These are phyloP conservation scores for Pemphredon lugubris DNA, from an alignment of 2,888 invertebrate species.

Conservation along the genomic window DNA sequence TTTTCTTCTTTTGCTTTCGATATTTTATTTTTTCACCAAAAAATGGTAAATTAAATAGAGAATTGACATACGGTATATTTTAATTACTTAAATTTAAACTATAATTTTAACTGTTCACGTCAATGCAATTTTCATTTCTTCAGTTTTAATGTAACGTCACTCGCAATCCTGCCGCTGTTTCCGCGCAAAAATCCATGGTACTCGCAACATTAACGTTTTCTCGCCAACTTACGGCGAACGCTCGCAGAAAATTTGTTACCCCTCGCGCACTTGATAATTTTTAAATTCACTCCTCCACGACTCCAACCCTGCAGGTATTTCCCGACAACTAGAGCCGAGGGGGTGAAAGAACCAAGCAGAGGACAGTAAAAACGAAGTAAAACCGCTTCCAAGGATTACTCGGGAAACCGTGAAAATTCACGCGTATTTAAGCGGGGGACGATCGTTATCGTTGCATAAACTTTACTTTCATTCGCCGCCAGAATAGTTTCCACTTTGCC, in stretches of 20 bases:
- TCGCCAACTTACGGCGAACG: constrained; percentile 15
- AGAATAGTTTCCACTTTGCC: constrained; percentile 25
- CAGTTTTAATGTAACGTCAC: no score
- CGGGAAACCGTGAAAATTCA: constrained; percentile 51
- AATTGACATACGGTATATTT: no score
- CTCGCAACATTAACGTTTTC: constrained; percentile 37
- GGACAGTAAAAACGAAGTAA: constrained; percentile 58
- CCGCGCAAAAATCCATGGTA: no score
- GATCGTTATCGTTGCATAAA: constrained; percentile 54
- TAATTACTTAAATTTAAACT: no score
- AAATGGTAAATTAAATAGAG: no score
- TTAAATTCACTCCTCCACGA: constrained; percentile 44
- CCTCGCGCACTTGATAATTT: constrained; percentile 52
- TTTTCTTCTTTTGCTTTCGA: no score
- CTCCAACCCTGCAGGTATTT: constrained; percentile 41
- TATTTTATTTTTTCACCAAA: no score
- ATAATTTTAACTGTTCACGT: no score
- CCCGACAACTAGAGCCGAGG: constrained; percentile 46
- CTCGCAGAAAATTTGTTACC: constrained; percentile 11
- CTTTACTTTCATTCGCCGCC: constrained; percentile 50
- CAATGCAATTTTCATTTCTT: no score
- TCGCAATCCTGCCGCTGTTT: no score
- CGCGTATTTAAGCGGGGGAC: constrained; percentile 50
- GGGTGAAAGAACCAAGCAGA: constrained; percentile 2
- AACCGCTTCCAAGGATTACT: constrained; percentile 56